These are phyloP conservation scores for Bicyclus anynana DNA, from an alignment of 1,140 invertebrate species.

Conservation along the genomic window DNA sequence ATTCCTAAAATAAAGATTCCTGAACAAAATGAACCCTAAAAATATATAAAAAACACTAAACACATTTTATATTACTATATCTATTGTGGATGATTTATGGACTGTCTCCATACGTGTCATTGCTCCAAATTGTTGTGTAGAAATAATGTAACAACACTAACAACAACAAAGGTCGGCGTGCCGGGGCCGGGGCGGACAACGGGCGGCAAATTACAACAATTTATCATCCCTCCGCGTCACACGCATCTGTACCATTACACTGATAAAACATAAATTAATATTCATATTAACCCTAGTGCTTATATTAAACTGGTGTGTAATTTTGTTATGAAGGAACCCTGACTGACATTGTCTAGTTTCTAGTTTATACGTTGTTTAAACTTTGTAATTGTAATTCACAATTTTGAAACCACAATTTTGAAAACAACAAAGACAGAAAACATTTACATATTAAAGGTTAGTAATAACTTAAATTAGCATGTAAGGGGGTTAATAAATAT, in stretches of 20 bases:
- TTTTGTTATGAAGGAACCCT: not conserved
- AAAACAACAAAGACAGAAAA: too few species aligned
- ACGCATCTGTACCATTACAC: constrained; percentile 4
- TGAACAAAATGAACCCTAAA: too few species aligned
- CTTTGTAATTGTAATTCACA: too few species aligned
- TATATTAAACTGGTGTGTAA: not conserved
- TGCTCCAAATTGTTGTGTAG: not conserved
- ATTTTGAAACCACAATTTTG: too few species aligned
- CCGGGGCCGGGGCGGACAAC: not conserved
- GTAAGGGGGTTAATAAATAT: too few species aligned
- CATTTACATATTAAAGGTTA: too few species aligned
- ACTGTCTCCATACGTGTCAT: not conserved
- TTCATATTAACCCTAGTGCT: constrained; percentile 2
- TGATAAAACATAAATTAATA: constrained; percentile 5
- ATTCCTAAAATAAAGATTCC: too few species aligned
- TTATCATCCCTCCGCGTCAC: constrained; percentile 4
- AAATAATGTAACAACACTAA: not conserved
- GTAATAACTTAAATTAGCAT: too few species aligned
- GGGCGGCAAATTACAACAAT: constrained; percentile 6
- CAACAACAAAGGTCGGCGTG: not conserved
- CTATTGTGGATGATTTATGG: too few species aligned
- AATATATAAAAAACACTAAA: too few species aligned
- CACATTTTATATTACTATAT: too few species aligned
- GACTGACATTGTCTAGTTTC: not conserved
- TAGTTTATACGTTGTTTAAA: too few species aligned